Percentiles rank a stretch among this genome's conserved stretches.
These are phyloP conservation scores for Podarcis siculus DNA, from an alignment of 2,797 vertebrate species.

Conservation along the genomic window DNA sequence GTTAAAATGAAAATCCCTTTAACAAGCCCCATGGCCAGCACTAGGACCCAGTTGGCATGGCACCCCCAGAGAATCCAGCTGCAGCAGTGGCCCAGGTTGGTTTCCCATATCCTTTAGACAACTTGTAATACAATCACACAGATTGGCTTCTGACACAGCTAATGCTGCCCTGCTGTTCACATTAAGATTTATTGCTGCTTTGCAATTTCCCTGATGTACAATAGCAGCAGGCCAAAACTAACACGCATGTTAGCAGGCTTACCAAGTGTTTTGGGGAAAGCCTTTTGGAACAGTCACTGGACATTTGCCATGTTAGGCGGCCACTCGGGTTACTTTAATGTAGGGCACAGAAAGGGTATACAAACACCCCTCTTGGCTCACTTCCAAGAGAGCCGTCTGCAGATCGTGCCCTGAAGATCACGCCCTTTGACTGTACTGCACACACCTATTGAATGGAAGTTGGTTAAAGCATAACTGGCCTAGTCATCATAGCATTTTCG, in stretches of 20 bases:
- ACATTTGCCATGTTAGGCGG: constrained; percentile 15
- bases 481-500: not conserved
- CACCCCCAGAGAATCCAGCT: not conserved
- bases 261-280: constrained; percentile 17
- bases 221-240: constrained; percentile 41
- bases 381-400: not conserved
- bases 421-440: not conserved
- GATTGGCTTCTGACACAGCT: constrained; percentile 30
- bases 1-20: not conserved
- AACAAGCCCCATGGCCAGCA: not conserved
- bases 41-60: not conserved
- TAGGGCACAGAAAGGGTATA: not conserved
- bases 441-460: not conserved
- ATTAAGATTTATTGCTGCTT: constrained; percentile 37
- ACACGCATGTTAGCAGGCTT: constrained; percentile 24
- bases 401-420: not conserved
- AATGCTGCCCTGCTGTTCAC: constrained; percentile 37
- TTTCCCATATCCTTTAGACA: constrained; percentile 20
- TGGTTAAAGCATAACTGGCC: not conserved
- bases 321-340: not conserved
- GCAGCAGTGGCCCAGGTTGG: not conserved
- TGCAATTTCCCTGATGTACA: constrained; percentile 32
- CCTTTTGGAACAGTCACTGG: constrained; percentile 19
- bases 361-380: not conserved
- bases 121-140: constrained; percentile 37